Evolutionary conservation across 1,140 invertebrate species (phyloP).

Genomic region (Episyrphus balteatus): DNA sequence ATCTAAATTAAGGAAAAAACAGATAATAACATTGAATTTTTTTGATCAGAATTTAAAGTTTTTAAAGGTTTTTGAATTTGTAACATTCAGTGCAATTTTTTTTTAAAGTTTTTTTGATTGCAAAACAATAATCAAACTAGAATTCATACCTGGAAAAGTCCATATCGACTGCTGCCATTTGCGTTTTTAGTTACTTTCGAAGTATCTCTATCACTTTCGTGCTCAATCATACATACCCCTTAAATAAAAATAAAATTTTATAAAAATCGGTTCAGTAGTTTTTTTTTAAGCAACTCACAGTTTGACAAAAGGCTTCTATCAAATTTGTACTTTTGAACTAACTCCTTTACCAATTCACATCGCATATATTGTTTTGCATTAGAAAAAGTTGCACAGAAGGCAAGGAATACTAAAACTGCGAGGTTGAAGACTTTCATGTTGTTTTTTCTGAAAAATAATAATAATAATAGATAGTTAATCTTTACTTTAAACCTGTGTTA

Average conservation of each 20-base stretch:
- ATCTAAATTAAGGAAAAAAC: background rate
- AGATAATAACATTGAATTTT: too few relatives aligned
- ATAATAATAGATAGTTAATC: too few relatives aligned
- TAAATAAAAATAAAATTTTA: constrained; percentile 9
- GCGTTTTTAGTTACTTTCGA: constrained; percentile 45
- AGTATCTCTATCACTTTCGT: constrained; percentile 53
- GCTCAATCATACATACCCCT: constrained; percentile 62
- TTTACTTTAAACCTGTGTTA: too few relatives aligned
- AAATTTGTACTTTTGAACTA: constrained; percentile 24
- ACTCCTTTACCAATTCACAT: constrained; percentile 28
- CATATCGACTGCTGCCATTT: constrained; percentile 51
- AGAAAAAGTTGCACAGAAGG: too few relatives aligned
- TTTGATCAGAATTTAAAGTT: too few relatives aligned
- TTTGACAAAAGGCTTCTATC: constrained; percentile 28
- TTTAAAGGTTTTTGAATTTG: too few relatives aligned
- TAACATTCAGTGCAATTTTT: too few relatives aligned
- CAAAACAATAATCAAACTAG: too few relatives aligned
- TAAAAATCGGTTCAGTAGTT: background rate
- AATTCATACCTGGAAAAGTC: constrained; percentile 40
- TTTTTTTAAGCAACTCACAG: constrained; percentile 16
- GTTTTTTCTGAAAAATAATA: too few relatives aligned
- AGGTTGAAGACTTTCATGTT: too few relatives aligned
- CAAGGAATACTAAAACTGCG: too few relatives aligned
- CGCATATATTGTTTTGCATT: constrained; percentile 23
- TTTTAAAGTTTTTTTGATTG: too few relatives aligned